Evolutionary conservation across 2,113 vertebrate species (phyloP), one percentile per base, ranked within the genome.

Genomic region (Lipophrys pholis): DNA sequence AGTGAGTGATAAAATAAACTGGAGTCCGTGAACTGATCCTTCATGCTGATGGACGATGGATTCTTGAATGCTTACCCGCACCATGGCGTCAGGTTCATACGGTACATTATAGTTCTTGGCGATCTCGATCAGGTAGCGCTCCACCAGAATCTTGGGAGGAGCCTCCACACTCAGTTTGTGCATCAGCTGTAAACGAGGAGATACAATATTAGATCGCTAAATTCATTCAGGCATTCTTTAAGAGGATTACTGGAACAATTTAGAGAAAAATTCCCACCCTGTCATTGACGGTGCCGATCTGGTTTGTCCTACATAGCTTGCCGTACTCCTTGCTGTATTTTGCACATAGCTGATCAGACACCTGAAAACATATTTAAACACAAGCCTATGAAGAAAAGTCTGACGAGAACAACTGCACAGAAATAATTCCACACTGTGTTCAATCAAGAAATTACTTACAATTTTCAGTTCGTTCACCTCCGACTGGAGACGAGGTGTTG

Each of bases 271-370:
- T 12, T 1, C 91, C 78, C 94, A 99, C 97, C 95, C 97, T 93
- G 69, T 99, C 96, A 10, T 99, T 99, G 78, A 99, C 98, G 5
- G 98, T 99, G 79, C 97, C 97, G 61, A 98, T 99, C 91, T 99
- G 97, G 92, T 99, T 99, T 86, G 95, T 96, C 87, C 96, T 95
- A 87, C 97, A 99, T 38, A 99, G 93, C 85, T 98, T 98, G 82
- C 97, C 97, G 11, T 99, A 99, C 83, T 99, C 97, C 81, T 99
- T 99, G 92, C 97, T 99, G 80, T 99, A 99, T 90, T 99, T 99
- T 83, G 97, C 95, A 91, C 97, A 99, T 11, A 99, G 93, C 73
- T 99, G 97, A 77, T 98, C 97, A 54, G 97, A 96, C 64, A 99
- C 97, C 98, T 99, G 85, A 36, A 83, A 74, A 40, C 72, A 42